A percentile compares a stretch with the other conserved stretches of the same genome.
Evolutionary conservation across 2,797 vertebrate species (phyloP).

Genomic region (Pseudochirops corinnae): DNA sequence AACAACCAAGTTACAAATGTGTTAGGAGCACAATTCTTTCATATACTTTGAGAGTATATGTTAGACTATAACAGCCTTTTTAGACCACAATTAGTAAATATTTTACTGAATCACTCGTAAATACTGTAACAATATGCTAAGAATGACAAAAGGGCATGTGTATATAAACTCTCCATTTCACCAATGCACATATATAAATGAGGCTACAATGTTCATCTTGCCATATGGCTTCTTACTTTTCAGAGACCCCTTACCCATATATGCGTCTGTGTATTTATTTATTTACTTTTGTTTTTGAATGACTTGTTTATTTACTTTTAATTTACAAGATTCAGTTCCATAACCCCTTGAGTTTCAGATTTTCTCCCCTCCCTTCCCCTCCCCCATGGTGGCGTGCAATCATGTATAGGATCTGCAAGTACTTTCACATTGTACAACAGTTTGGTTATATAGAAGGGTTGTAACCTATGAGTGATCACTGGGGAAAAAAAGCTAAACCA

Average conservation of each 20-base stretch:
- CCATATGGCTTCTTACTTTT: slow-evolving; percentile 11
- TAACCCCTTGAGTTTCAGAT: no score
- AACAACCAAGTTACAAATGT: neutral
- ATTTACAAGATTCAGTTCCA: no score
- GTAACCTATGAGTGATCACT: no score
- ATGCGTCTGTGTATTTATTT: neutral
- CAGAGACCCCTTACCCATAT: slow-evolving; percentile 21
- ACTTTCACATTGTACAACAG: no score
- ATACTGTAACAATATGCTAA: neutral
- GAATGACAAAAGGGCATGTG: neutral
- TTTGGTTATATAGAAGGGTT: no score
- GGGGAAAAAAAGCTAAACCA: no score
- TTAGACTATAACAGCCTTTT: neutral
- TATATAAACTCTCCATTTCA: neutral
- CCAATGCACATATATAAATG: neutral
- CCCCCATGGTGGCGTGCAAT: no score
- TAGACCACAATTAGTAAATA: neutral
- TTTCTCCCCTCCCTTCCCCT: no score
- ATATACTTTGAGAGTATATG: neutral
- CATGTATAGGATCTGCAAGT: no score
- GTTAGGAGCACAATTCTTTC: neutral
- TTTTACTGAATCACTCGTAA: neutral
- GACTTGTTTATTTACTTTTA: no score
- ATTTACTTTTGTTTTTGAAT: no score
- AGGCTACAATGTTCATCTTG: neutral